These are phyloP conservation scores for Cynocephalus volans DNA, from an alignment of 2,113 vertebrate species.

Conservation along the genomic window DNA sequence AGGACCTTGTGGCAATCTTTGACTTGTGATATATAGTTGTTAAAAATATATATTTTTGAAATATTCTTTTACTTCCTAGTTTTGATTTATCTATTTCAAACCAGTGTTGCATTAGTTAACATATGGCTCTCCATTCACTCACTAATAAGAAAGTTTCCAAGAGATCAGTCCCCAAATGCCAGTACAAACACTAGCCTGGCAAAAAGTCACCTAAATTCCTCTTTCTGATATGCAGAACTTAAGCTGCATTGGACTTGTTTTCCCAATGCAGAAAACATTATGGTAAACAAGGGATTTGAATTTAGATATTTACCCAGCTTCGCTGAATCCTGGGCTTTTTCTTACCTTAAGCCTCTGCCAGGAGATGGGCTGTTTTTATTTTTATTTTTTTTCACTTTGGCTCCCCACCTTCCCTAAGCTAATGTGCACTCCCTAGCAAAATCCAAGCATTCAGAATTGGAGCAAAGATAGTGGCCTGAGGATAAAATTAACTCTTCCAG, in stretches of 20 bases:
- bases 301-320: constrained; percentile 68
- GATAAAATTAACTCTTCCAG: constrained; percentile 74
- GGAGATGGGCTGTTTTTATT: constrained; percentile 48
- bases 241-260: constrained; percentile 60
- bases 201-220: constrained; percentile 65
- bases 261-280: constrained; percentile 44
- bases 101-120: not conserved
- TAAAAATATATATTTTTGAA: constrained; percentile 25
- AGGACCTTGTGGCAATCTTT: not conserved
- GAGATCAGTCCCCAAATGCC: constrained; percentile 13
- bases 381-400: constrained; percentile 52
- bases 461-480: constrained; percentile 45
- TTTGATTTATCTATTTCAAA: not conserved
- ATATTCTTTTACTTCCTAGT: not conserved
- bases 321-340: constrained; percentile 10
- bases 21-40: not conserved
- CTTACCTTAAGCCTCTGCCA: constrained; percentile 41
- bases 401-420: constrained; percentile 5
- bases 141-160: constrained; percentile 64
- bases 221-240: constrained; percentile 34
- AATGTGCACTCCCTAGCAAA: constrained; percentile 69
- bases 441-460: constrained; percentile 64
- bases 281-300: constrained; percentile 71
- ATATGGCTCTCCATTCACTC: constrained; percentile 20
- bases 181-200: constrained; percentile 67